Evolutionary conservation across 2,797 vertebrate genomes (phyloP).

Genomic region (Scarus forsteni): DNA sequence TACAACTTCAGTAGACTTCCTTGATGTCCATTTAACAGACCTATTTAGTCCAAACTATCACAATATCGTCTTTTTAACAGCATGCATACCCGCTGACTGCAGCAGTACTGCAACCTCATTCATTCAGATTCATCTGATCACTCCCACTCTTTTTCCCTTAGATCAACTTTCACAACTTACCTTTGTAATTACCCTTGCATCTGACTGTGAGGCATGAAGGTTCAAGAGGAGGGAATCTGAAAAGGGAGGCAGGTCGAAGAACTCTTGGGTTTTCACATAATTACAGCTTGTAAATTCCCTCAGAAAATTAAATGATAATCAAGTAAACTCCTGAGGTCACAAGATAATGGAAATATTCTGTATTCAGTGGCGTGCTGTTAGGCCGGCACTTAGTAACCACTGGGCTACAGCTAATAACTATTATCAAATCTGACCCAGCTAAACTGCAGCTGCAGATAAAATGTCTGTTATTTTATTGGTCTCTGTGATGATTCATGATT

Average conservation of each 20-base stretch:
- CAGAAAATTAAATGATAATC: slow-evolving; percentile 63
- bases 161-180: not conserved
- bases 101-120: not conserved
- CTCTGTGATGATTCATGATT: slow-evolving; percentile 14
- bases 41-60: no score
- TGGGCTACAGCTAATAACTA: slow-evolving; percentile 46
- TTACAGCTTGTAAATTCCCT: slow-evolving; percentile 53
- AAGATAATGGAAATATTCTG: slow-evolving; percentile 56
- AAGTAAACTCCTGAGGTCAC: slow-evolving; percentile 59
- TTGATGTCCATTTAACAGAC: no score
- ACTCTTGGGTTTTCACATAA: slow-evolving; percentile 46
- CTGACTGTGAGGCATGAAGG: slow-evolving; percentile 23
- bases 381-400: slow-evolving; percentile 45
- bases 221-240: slow-evolving; percentile 21
- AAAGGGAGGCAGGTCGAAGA: slow-evolving; percentile 35
- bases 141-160: not conserved
- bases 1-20: no score
- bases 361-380: slow-evolving; percentile 55
- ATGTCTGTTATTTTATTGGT: slow-evolving; percentile 29
- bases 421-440: slow-evolving; percentile 41
- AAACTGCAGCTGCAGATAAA: slow-evolving; percentile 35
- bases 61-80: no score
- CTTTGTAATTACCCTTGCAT: slow-evolving; percentile 25
- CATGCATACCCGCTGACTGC: no score
- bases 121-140: slow-evolving; percentile 16